phyloP scores from a whole-genome alignment of 2,888 invertebrate species.

The Leucozona laternaria region DNA sequence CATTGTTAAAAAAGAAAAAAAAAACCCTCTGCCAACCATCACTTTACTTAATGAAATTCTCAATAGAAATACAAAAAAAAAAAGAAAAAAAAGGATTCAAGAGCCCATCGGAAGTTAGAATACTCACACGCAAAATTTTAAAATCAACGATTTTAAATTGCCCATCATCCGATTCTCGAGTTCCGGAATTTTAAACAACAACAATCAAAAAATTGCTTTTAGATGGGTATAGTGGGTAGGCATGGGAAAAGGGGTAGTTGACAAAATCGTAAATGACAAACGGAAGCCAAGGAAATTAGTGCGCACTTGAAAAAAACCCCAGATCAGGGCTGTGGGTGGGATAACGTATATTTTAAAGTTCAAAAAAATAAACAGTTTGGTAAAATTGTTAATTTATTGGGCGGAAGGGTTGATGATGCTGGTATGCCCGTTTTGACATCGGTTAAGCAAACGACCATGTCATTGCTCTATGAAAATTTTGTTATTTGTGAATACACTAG shows the following conservation, averaged over 20 bases:
- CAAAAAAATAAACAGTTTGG: slow-evolving; percentile 37
- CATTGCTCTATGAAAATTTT: slow-evolving; percentile 66
- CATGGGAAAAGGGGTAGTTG: slow-evolving; percentile 32
- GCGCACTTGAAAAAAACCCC: slow-evolving; percentile 73
- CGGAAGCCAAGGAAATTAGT: slow-evolving; percentile 73
- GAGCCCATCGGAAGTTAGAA: slow-evolving; percentile 57
- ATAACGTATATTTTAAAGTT: slow-evolving; percentile 66
- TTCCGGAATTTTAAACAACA: slow-evolving; percentile 43
- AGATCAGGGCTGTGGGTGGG: slow-evolving; percentile 64
- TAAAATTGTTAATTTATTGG: slow-evolving; percentile 73
- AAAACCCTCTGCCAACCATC: slow-evolving; percentile 38
- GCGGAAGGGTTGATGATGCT: slow-evolving; percentile 70
- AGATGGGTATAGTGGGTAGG: too few species aligned
- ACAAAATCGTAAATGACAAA: slow-evolving; percentile 59
- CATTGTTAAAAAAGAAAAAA: slow-evolving; percentile 41
- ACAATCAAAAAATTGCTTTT: not conserved
- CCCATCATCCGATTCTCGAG: slow-evolving; percentile 65
- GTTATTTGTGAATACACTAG: slow-evolving; percentile 44
- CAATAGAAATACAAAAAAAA: slow-evolving; percentile 1
- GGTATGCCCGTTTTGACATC: slow-evolving; percentile 33
- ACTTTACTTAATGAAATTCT: slow-evolving; percentile 71
- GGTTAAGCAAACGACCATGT: slow-evolving; percentile 68
- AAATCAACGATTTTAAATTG: slow-evolving; percentile 74
- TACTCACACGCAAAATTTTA: slow-evolving; percentile 73
- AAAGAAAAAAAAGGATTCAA: slow-evolving; percentile 46